phyloP scores from a whole-genome alignment of 2,797 vertebrate genomes.

The Coccyzus lansbergi region DNA sequence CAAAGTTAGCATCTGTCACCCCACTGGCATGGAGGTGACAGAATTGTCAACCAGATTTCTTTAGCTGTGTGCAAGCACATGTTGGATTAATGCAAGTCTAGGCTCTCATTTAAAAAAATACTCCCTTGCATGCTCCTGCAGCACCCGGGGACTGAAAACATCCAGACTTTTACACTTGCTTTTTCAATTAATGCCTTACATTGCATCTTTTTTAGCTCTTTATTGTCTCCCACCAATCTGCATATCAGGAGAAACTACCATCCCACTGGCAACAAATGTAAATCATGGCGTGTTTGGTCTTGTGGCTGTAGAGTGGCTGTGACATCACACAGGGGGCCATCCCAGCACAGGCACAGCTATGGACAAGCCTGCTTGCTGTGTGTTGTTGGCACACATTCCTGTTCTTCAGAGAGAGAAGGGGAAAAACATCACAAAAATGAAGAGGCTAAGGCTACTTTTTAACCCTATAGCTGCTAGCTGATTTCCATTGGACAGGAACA shows the following conservation, averaged over 20 bases:
- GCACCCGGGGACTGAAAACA: not conserved
- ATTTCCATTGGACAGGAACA: not conserved
- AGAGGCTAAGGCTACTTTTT: not conserved
- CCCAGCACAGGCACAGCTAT: not conserved
- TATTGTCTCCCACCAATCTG: not conserved
- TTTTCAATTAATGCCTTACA: not conserved
- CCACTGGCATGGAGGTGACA: not conserved
- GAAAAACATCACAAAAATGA: not conserved
- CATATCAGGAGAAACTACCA: not conserved
- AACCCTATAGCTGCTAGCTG: not conserved
- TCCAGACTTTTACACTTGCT: not conserved
- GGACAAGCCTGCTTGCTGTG: fast-evolving
- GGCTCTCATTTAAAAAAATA: not conserved
- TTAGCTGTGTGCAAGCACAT: not conserved
- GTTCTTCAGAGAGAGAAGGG: not conserved
- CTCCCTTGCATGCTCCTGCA: not conserved
- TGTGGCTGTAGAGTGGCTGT: not conserved
- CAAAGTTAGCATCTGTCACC: not conserved
- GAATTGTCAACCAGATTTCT: not conserved
- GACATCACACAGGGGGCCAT: fast-evolving
- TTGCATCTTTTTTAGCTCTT: not conserved
- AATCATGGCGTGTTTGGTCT: fast-evolving
- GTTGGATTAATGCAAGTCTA: not conserved
- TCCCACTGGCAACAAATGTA: not conserved
- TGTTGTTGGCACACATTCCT: not conserved